Base-by-base conservation (phyloP, 2,888 invertebrate genomes). In the Prosapia bicincta region DNA sequence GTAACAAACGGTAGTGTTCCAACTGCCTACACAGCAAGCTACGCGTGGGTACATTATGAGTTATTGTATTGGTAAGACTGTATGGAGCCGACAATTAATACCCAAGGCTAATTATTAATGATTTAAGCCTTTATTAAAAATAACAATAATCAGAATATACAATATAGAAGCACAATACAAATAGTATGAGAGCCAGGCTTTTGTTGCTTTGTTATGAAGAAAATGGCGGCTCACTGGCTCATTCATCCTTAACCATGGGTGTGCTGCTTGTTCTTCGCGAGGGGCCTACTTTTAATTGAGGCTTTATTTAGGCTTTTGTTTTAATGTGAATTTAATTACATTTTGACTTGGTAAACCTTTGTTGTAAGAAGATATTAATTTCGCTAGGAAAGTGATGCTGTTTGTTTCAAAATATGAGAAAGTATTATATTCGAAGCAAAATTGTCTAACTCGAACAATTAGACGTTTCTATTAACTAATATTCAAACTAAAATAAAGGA, bases 61-160 rank as follows among this genome's bases (percentile, higher is more conserved):
- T 54, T 54, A 20, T 10, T 20, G 54, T 54, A 54, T 1, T 54
- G 54, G 54, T 20, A 54, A 54, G 54, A n/a, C 54, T 54, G 54
- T 54, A 54, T 54, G 54, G 38, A 9, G 54, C 20, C 54, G 20
- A 5, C 54, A 20, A 54, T 54, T 54, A 54, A 54, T 20, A 54
- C 54, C 54, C 54, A 54, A 54, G 54, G 54, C 54, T 54, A 54
- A 54, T 54, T 54, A 54, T 54, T 54, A 54, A 54, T 54, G 54
- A 54, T 54, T 54, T 54, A 54, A 54, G 54, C 54, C 54, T 54
- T 54, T 54, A 54, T 54, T 54, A 54, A 54, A 54, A 54, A 54
- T 54, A 54, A 54, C 54, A 54, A 54, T 54, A 54, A 54, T 54
- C 54, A 10, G 54, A 54, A 54, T 54, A 54, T 54, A 20, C 54